Evolutionary conservation across 2,888 invertebrate genomes (phyloP).

Genomic region (Caenorhabditis sp.): DNA sequence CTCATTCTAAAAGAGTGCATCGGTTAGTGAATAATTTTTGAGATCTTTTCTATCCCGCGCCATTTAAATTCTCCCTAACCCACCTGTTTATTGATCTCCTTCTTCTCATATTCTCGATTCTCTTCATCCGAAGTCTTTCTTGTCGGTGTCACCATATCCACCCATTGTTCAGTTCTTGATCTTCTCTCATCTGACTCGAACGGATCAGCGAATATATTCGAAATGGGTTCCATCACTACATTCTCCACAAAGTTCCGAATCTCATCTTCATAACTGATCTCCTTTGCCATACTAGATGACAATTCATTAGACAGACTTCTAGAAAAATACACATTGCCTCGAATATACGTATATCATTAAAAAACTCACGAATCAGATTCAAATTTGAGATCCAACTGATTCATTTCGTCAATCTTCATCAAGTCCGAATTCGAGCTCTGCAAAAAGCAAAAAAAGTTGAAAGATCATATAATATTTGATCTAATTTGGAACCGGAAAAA

Average conservation of each 20-base stretch:
- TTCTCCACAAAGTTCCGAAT: constrained; percentile 27
- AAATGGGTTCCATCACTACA: constrained; percentile 1
- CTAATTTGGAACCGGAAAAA: background rate
- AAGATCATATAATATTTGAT: too few relatives aligned
- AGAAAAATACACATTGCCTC: background rate
- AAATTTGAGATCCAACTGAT: background rate
- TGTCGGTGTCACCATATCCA: constrained; percentile 18
- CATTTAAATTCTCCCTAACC: background rate
- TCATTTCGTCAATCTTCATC: background rate
- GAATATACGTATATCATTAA: background rate
- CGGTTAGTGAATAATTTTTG: too few relatives aligned
- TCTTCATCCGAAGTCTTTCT: background rate
- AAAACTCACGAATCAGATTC: background rate
- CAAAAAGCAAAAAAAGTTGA: background rate
- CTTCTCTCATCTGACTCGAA: constrained; percentile 42
- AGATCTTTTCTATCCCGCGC: too few relatives aligned
- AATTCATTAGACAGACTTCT: constrained; percentile 28
- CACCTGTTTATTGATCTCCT: constrained; percentile 1
- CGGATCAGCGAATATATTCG: constrained; percentile 47
- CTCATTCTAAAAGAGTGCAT: too few relatives aligned
- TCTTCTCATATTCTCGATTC: background rate
- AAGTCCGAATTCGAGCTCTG: background rate
- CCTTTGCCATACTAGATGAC: constrained; percentile 27
- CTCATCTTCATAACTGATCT: constrained; percentile 37
- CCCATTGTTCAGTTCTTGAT: constrained; percentile 47